These are phyloP conservation scores for rabbit (Oryctolagus cuniculus) DNA, from an alignment of 2,113 vertebrate species.

Conservation along the genomic window mOryCun1.1 NC_091447.1:46158001-46158500, in stretches of 20 bases:
- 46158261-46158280: neutral
- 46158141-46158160: neutral
- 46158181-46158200: neutral
- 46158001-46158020: neutral
- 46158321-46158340: neutral
- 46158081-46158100: neutral
- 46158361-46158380: neutral
- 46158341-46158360: neutral
- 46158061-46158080: neutral
- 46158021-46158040: neutral
- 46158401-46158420: neutral
- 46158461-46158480: neutral
- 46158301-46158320: neutral
- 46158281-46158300: neutral
- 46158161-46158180: neutral
- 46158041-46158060: neutral
- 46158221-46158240: neutral
- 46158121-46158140: neutral
- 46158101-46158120: neutral
- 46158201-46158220: neutral
- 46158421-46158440: neutral
- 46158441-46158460: neutral
- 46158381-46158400: neutral
- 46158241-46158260: neutral
- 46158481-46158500: slow-evolving; percentile 18